Evolutionary conservation across 2,888 invertebrate species (phyloP), one percentile per base, ranked within the genome.

Genomic region (Diogma glabrata): DNA sequence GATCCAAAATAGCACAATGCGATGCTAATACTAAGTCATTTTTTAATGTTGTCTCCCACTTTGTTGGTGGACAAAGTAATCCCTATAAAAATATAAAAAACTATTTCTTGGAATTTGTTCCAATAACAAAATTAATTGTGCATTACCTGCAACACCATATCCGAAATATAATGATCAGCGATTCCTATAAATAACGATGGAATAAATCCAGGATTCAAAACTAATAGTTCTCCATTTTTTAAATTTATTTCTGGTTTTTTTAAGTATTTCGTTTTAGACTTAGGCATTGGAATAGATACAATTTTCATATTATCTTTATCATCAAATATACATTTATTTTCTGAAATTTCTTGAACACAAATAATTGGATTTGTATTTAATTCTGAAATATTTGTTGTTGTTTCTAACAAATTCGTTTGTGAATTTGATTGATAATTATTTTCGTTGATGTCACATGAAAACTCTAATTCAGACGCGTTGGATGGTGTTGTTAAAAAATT

Each of bases 341-440:
- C 5, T 12, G n/a, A 19, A 10, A 55, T 51, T 46, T 55, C 43
- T 52, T 54, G 51, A 38, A 53, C 45, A 46, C 38, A 43, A 22
- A 20, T n/a, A 48, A 20, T 8, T 6, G 19, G 12, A 7, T 33
- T 20, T 9, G 14, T 20, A 59, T 76, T 76, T 67, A 85, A 75
- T 62, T 86, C 86, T 0, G 86, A 84, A 28, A 86, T 86, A 64
- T 86, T 86, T 0, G 84, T 84, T 0, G 86, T 86, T 0, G 86
- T 86, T 36, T 85, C 7, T 36, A 36, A 14, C 8, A 36, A 4
- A 52, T 19, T 51, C 47, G 51, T 52, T 43, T 52, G 54, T n/a
- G n/a, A n/a, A n/a, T n/a, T n/a, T 46, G 62, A 60, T 49, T 63
- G 62, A 53, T 64, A 61, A 40, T 66, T 65, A 51, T 36, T 49